phyloP scores from a whole-genome alignment of 2,113 vertebrate genomes.

The Loxodonta africana region DNA sequence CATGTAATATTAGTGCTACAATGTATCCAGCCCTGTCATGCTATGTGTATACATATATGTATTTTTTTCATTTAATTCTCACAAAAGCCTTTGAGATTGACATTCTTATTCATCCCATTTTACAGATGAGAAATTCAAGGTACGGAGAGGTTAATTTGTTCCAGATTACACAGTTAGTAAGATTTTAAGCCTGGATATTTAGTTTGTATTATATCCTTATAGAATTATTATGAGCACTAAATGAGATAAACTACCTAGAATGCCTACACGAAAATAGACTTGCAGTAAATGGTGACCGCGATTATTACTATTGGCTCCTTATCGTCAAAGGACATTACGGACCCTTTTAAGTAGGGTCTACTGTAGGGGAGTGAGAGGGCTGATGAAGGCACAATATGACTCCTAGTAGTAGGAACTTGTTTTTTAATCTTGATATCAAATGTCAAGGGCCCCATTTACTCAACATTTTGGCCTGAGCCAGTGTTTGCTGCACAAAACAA shows the following conservation, averaged over 20 bases:
- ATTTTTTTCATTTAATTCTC: neutral
- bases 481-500: slow-evolving; percentile 5
- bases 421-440: slow-evolving; percentile 19
- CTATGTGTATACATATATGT: slow-evolving; percentile 30
- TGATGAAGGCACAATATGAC: neutral
- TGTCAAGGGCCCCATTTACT: slow-evolving; percentile 27
- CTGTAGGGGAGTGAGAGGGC: neutral
- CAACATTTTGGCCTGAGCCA: slow-evolving; percentile 21
- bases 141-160: neutral
- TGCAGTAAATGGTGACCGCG: neutral
- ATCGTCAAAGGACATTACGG: neutral
- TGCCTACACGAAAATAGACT: neutral
- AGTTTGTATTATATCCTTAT: neutral
- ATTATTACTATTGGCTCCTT: neutral
- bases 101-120: neutral
- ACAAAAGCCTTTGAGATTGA: neutral
- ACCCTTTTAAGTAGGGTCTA: neutral
- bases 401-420: neutral
- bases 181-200: neutral
- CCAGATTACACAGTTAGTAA: neutral
- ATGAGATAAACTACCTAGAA: neutral
- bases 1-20: neutral
- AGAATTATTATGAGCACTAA: neutral
- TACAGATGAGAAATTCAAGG: slow-evolving; percentile 2
- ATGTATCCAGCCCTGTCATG: neutral